Base-by-base conservation (phyloP, 1,140 invertebrate genomes). In the Teleogryllus occipitalis region DNA sequence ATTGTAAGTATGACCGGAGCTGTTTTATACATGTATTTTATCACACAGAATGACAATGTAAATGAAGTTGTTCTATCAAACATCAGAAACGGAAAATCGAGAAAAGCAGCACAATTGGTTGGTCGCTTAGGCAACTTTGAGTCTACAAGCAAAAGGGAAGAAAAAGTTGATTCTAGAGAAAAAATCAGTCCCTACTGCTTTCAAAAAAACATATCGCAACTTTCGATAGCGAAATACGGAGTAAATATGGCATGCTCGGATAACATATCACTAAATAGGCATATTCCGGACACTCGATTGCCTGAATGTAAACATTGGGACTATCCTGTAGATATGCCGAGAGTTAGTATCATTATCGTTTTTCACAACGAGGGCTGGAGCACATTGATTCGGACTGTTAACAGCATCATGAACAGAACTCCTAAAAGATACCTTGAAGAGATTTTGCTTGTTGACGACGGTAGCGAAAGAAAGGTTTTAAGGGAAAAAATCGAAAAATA, bases 321-420 rank as follows among this genome's bases (percentile, higher is more conserved):
- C 77, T 86, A 89, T 82, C 83, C 88, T 54, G 78, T 81, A 8
- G 87, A 87, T 82, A 88, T 94, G 39, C 94, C 92, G 81, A 89
- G 89, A 81, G 92, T 94, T 2, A 93, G 90, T 80, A 89, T 97
- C 7, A 94, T 97, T 75, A 96, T 97, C 81, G 95, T 97, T 1
- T 97, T 96, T 85, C 96, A 97, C 84, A 97, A 97, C 87, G 96
- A 97, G 87, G 96, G 96, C 8, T 97, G 94, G 94, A 96, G 95
- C 0, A 96, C 96, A 10, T 86, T 97, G 5, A 86, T 97, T 81
- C 86, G 96, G 81, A 97, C 96, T 47, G 91, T 97, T 12, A 94
- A 95, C 86, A 95, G 93, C 82, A 93, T 94, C 48, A 96, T 93
- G 47, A 92, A 94, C 83, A 88, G 96, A 83, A 96, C 96, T 7